Conservation (phyloP, 2,888 invertebrate species). For the Cetonia aurata region DNA sequence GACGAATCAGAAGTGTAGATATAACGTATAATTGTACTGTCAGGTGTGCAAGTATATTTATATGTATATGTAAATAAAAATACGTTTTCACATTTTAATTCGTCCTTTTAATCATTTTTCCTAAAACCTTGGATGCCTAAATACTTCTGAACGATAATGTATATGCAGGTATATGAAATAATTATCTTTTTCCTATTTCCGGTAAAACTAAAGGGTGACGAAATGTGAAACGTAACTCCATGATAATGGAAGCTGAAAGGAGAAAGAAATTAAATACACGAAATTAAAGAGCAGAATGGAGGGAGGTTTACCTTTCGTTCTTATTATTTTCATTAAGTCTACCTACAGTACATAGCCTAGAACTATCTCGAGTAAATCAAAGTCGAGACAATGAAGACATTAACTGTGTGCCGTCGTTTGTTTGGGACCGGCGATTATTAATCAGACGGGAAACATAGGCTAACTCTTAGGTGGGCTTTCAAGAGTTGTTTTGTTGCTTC, state of each 20-base stretch:
- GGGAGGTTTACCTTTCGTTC: conserved; percentile 14
- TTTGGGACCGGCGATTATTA: conserved; percentile 43
- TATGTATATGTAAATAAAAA: neutral
- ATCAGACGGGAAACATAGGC: conserved; percentile 39
- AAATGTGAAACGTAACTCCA: no score
- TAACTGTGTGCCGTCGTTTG: conserved; percentile 44
- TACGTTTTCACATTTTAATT: neutral
- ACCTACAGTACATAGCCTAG: conserved; percentile 41
- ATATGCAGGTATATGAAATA: no score
- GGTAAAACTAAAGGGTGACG: no score
- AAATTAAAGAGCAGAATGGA: neutral
- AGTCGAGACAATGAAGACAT: conserved; percentile 45
- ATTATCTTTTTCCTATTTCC: no score
- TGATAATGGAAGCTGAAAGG: no score
- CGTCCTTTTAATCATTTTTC: no score
- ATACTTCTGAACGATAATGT: no score
- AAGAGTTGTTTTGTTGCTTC: conserved; percentile 36
- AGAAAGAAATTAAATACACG: neutral
- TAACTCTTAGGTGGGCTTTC: conserved; percentile 44
- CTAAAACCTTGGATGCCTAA: no score
- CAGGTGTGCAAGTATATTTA: neutral
- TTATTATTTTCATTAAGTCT: conserved; percentile 13
- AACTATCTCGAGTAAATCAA: conserved; percentile 44
- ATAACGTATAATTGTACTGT: neutral
- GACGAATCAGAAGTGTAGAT: conserved; percentile 1